Evolutionary conservation across 35 echinoderm and acorn worm genomes (phyloP), one percentile per base, ranked within the genome.

Genomic region (Patiria miniata): DNA sequence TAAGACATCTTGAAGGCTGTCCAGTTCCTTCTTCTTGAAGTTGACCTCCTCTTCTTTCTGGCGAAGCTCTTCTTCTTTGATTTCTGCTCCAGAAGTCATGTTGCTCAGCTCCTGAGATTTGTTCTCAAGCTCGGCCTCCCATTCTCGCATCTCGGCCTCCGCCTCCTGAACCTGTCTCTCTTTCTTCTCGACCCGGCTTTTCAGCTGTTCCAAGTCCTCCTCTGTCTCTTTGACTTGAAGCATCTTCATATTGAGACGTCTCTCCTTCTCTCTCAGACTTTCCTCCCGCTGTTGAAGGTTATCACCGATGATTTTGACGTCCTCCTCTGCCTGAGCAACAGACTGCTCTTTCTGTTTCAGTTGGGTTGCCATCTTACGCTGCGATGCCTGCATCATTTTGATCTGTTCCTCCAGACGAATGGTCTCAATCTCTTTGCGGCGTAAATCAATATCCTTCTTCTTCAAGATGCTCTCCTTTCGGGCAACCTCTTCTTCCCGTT

Each of bases 341-440:
- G 33, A 37, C 15, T 58, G 51, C 21, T 84, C 82, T 61, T 58
- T 84, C 82, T 61, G 28, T 36, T 58, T 58, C 5, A 61, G 52
- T 37, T 33, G 28, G 21, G 28, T 2, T 17, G 53, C 82, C 44
- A 36, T 19, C 29, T 58, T 32, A 36, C 39, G 53, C 15, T 59
- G 34, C 21, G 53, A 51, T 84, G n/a, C 55, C 54, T 84, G 82
- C 82, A 84, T 84, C 53, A 58, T 57, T 37, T 84, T 84, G n/a
- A 84, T 34, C 53, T 84, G 82, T 28, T 84, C 82, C 57, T 84
- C 82, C 28, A 84, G 39, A 18, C 82, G 82, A n/a, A 59, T 58
- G 2, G 52, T 60, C 28, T 84, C 82, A 4, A 84, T 84, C 34
- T 84, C 82, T 37, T 38, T 33, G 14, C 82, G 51, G 21, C 57